These are phyloP conservation scores for Acromyrmex echinatior DNA, from an alignment of 1,140 invertebrate genomes.

Conservation along the genomic window DNA sequence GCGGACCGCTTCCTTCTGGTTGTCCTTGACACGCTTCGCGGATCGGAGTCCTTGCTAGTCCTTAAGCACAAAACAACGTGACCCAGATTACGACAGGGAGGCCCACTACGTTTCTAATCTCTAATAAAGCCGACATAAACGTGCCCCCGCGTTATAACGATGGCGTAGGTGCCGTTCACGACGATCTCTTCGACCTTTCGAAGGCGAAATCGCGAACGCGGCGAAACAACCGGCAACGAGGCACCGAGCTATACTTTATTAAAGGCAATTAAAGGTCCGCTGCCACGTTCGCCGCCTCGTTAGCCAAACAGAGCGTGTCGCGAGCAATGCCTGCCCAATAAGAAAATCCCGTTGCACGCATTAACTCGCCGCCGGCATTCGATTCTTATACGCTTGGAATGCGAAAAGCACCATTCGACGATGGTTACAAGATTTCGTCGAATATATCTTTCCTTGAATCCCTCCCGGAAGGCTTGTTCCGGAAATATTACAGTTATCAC, in stretches of 20 bases:
- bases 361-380: slow-evolving; percentile 61
- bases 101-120: slow-evolving; percentile 65
- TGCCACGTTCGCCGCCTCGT: slow-evolving; percentile 69
- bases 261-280: slow-evolving; percentile 75
- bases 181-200: slow-evolving; percentile 30
- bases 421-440: not conserved
- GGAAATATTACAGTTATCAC: not conserved
- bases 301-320: slow-evolving; percentile 79
- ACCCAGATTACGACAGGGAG: slow-evolving; percentile 65
- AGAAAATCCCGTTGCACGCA: slow-evolving; percentile 65
- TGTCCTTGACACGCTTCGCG: slow-evolving; percentile 74
- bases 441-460: slow-evolving; percentile 23
- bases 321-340: slow-evolving; percentile 71
- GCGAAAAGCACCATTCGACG: slow-evolving; percentile 37
- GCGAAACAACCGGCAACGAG: slow-evolving; percentile 23
- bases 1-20: slow-evolving; percentile 61
- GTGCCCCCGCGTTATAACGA: not conserved
- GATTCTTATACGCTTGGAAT: slow-evolving; percentile 47
- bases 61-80: slow-evolving; percentile 68
- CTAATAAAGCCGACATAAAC: slow-evolving; percentile 63
- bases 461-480: not conserved
- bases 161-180: slow-evolving; percentile 48
- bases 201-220: not conserved
- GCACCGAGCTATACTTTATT: slow-evolving; percentile 53
- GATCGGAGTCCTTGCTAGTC: slow-evolving; percentile 65